Evolutionary conservation across 2,113 vertebrate genomes (phyloP), one percentile per base, ranked within the genome.

Genomic region (Pangasianodon hypophthalmus): DNA sequence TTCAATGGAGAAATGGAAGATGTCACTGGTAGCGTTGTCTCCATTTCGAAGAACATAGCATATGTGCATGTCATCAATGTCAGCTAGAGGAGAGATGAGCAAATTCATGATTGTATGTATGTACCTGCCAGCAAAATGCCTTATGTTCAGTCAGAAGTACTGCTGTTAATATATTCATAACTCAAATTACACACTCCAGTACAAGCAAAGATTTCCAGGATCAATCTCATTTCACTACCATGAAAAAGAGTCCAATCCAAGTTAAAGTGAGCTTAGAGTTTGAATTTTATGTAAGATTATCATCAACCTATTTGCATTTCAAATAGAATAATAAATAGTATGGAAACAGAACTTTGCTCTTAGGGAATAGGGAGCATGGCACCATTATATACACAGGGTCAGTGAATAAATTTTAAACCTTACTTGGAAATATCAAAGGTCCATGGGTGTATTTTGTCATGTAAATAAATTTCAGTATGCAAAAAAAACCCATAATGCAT

Each of bases 11-110:
- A 97, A 97, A 87, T 94, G 93, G 93, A 97, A 97, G 67, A 93
- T 81, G 81, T 97, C 97, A 93, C 95, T 97, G 16, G 96, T 96
- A 67, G 96, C 96, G 85, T 96, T 97, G 54, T 94, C 92, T 86
- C 95, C 94, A 1, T 95, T 95, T 91, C 94, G 94, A 91, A 97
- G 95, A 82, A 97, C 91, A 58, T 97, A 97, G 93, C 97, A 97
- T 92, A 97, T 96, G 92, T 97, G 97, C 96, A 97, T 96, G 86
- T 97, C 96, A 92, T 97, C 96, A 19, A 97, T 95, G 93, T 97
- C 97, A 92, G 95, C 97, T 97, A 92, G 94, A 95, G 89, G 60
- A 80, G 69, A 73, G 71, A 90, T 64, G 4, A 58, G 67, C 46
- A 41, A 79, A 87, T 6, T 29, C 21, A 41, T 19, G 32, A 82